A percentile compares a stretch with the other conserved stretches of the same genome.
Evolutionary conservation across 1,140 invertebrate species (phyloP).

Genomic region (Drosophila arizonae): DNA sequence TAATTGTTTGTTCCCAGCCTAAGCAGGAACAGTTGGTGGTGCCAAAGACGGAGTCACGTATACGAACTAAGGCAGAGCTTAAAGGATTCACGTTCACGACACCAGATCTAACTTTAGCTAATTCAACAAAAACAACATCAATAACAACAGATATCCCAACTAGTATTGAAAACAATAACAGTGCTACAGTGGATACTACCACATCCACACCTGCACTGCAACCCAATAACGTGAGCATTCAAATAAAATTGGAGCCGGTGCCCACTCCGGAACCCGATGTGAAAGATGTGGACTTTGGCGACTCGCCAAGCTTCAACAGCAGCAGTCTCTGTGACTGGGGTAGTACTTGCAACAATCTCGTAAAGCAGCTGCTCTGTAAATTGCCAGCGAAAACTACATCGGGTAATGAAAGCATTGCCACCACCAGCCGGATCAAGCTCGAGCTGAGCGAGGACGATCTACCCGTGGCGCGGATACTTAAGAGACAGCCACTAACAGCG

Average conservation of each 20-base stretch:
- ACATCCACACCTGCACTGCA: neutral
- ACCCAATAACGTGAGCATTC: conserved; percentile 38
- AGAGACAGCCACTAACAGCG: conserved; percentile 38
- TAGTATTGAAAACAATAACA: neutral
- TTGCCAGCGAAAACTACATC: conserved; percentile 7
- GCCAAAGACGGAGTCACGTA: conserved; percentile 86
- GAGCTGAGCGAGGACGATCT: conserved; percentile 70
- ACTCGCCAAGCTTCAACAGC: conserved; percentile 28
- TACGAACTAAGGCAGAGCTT: conserved; percentile 91
- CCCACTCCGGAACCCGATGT: conserved; percentile 28
- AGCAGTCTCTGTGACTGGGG: conserved; percentile 69
- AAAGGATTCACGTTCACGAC: conserved; percentile 85
- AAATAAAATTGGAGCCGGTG: conserved; percentile 63
- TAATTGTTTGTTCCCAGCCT: conserved; percentile 12
- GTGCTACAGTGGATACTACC: conserved; percentile 8
- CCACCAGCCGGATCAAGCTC: conserved; percentile 49
- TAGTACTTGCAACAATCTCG: conserved; percentile 76
- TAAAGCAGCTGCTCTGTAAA: conserved; percentile 69
- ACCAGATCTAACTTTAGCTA: conserved; percentile 44
- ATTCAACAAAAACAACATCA: conserved; percentile 35
- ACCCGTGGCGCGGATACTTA: conserved; percentile 64
- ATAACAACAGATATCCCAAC: neutral
- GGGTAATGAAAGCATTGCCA: neutral
- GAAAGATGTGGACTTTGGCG: conserved; percentile 21
- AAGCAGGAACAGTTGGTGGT: conserved; percentile 25